A percentile compares a stretch with the other conserved stretches of the same genome.
Conservation (phyloP, 1,140 invertebrate species). For the Orius laevigatus region DNA sequence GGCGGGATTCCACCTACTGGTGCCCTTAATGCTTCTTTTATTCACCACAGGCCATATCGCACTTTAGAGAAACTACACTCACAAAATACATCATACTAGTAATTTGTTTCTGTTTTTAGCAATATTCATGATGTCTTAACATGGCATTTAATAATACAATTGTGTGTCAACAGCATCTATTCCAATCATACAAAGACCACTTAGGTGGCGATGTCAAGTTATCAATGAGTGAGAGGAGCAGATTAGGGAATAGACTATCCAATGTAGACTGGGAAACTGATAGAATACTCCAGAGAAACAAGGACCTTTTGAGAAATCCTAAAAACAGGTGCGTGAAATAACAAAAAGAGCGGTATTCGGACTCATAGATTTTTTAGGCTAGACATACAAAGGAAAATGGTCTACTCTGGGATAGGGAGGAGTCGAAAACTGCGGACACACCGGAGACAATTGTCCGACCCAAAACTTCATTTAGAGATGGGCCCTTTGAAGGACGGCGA, state of each 20-base stretch:
- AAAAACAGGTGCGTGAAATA: conserved; percentile 16
- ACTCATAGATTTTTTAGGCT: conserved; percentile 5
- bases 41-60: no score
- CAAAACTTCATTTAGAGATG: conserved; percentile 32
- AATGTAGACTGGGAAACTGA: conserved; percentile 18
- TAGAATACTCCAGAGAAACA: conserved; percentile 16
- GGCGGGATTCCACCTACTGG: no score
- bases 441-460: conserved; percentile 34
- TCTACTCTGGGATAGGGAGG: conserved; percentile 22
- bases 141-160: no score
- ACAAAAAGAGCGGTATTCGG: neutral
- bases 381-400: conserved; percentile 23
- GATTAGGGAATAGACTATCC: conserved; percentile 14
- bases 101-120: no score
- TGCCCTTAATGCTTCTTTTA: no score
- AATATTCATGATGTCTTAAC: no score
- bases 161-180: conserved; percentile 5
- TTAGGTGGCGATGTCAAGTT: conserved; percentile 18
- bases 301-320: conserved; percentile 18
- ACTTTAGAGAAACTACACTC: no score
- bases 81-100: no score
- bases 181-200: conserved; percentile 17
- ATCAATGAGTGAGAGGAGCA: conserved; percentile 17
- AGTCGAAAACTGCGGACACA: conserved; percentile 30
- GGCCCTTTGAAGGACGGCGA: conserved; percentile 36